phyloP scores from a whole-genome alignment of 92 coral and sea anemone genomes.

The Virgularia gustaviana region DNA sequence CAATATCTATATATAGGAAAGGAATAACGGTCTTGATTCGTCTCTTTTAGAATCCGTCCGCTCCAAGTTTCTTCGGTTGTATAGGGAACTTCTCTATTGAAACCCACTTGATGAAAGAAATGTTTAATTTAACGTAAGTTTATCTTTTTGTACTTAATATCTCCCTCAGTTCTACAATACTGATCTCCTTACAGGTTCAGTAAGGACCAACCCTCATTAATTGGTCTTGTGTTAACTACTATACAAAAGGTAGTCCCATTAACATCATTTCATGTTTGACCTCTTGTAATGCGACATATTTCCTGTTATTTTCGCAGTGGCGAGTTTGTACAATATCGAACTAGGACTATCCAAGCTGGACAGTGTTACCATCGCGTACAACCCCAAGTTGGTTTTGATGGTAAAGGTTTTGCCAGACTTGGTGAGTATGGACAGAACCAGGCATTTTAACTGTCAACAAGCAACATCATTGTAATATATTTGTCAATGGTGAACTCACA shows the following conservation, averaged over 20 bases:
- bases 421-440: neutral
- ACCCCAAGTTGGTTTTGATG: slow-evolving; percentile 35
- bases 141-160: too few species aligned
- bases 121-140: slow-evolving; percentile 29
- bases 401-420: slow-evolving; percentile 18
- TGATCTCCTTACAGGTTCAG: too few species aligned
- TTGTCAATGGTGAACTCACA: too few species aligned
- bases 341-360: slow-evolving; percentile 13
- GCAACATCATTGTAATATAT: too few species aligned
- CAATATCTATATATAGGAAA: too few species aligned
- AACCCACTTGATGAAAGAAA: neutral
- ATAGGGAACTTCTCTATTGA: slow-evolving; percentile 9
- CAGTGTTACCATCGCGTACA: slow-evolving; percentile 29
- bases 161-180: too few species aligned
- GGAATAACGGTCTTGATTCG: neutral
- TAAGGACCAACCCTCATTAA: too few species aligned
- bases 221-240: too few species aligned
- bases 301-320: too few species aligned
- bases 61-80: slow-evolving; percentile 36
- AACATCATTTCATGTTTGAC: too few species aligned
- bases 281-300: too few species aligned
- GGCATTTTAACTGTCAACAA: neutral
- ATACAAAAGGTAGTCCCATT: too few species aligned
- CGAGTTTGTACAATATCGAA: neutral
- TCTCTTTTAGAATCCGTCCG: neutral